These are phyloP conservation scores for Potamarius usumacintae DNA, from an alignment of 2,113 vertebrate genomes.

Conservation along the genomic window DNA sequence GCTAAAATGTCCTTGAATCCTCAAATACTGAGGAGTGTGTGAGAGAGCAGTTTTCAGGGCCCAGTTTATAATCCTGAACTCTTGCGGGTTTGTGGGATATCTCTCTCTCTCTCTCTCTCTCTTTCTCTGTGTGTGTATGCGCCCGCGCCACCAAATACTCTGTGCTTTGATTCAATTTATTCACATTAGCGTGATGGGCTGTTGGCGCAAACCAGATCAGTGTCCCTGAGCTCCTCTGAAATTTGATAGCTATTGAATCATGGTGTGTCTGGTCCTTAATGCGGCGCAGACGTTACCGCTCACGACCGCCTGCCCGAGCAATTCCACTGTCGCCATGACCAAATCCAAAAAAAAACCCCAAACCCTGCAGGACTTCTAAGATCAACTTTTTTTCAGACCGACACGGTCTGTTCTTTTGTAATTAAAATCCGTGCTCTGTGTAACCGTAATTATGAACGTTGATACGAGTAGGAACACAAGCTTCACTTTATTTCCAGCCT, in stretches of 20 bases:
- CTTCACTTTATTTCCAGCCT: no score
- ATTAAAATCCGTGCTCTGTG: neutral
- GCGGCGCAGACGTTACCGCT: neutral
- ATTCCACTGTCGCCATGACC: neutral
- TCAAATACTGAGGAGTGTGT: neutral
- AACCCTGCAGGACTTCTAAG: neutral
- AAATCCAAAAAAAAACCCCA: neutral
- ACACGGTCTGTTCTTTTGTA: neutral
- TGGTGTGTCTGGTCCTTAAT: conserved; percentile 8
- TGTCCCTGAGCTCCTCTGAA: conserved; percentile 20
- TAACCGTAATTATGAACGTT: neutral
- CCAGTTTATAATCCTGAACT: neutral
- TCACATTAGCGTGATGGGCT: conserved; percentile 38
- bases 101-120: conserved; percentile 1
- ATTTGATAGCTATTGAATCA: conserved; percentile 39
- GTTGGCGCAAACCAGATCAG: conserved; percentile 40
- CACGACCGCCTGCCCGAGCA: neutral
- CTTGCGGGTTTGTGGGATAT: neutral
- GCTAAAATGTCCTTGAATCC: neutral
- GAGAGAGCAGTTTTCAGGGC: neutral
- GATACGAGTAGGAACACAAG: neutral
- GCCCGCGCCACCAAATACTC: neutral
- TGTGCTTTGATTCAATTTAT: conserved; percentile 41
- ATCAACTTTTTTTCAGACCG: neutral
- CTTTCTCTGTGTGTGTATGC: neutral